Evolutionary conservation across 2,113 vertebrate species (phyloP), one percentile per base, ranked within the genome.

Genomic region (Calyptommatus sinebrachiatus): DNA sequence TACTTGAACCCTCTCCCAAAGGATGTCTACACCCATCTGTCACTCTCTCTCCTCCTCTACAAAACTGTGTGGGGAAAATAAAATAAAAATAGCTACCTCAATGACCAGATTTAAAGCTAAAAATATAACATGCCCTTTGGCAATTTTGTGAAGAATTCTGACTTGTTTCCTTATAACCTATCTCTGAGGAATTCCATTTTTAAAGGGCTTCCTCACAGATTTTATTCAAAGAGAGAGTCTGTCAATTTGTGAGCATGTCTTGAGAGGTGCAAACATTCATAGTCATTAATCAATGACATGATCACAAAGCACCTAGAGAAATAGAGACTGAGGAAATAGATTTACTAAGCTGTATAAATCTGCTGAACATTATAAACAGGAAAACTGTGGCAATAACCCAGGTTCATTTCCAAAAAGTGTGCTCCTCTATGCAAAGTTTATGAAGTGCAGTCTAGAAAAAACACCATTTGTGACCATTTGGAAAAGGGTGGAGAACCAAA

Each of bases 341-440:
- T 1, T 83, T 20, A 29, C 1, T 73, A 77, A 73, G 77, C 1
- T 69, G 48, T 61, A 73, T 63, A 80, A 84, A 86, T 74, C 31
- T 83, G 5, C 2, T 72, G 3, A 74, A 78, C 63, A 0, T 80
- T 84, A 14, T 76, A 74, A 26, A 66, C 67, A 4, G 46, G 1
- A 87, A 83, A 79, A 4, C n/a, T 84, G 72, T 14, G 7, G 2
- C 1, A 50, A 48, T 6, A 2, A 29, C 67, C 29, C 61, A 60
- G 84, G 84, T 84, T 79, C 21, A 63, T 73, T 77, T 75, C 53
- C 48, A 83, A 88, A 65, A 26, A 57, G 3, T 8, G 48, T 69
- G 70, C 28, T 68, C 8, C 2, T 73, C 63, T 16, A 22, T 76
- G 78, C 2, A 35, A 73, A 1, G 48, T 71, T 81, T 85, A 81